A percentile compares a stretch with the other conserved stretches of the same genome.
phyloP scores from a whole-genome alignment of 2,797 vertebrate genomes.

The Enteromius afrohamiltoni region DNA sequence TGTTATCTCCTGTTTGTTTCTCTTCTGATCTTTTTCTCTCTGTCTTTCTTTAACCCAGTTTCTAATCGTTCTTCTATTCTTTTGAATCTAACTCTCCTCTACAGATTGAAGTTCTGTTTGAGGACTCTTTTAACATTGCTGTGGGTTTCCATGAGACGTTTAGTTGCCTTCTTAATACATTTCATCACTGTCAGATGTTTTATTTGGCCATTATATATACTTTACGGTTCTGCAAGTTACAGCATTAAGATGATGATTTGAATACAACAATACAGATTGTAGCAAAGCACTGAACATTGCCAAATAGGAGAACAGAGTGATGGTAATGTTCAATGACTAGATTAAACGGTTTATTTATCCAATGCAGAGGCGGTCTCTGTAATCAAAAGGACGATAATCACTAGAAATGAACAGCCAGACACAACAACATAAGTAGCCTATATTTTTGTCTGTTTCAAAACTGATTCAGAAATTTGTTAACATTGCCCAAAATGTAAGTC shows the following conservation, averaged over 20 bases:
- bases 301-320: too few relatives aligned
- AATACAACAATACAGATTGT: too few relatives aligned
- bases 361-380: too few relatives aligned
- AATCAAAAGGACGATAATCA: too few relatives aligned
- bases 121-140: constrained; percentile 59
- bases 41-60: constrained; percentile 53
- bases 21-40: constrained; percentile 52
- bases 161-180: neutral
- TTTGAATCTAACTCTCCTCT: constrained; percentile 67
- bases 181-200: neutral
- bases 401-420: neutral
- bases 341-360: too few relatives aligned
- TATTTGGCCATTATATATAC: neutral
- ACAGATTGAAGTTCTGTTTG: constrained; percentile 65
- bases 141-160: constrained; percentile 71
- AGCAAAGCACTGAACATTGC: too few relatives aligned
- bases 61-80: constrained; percentile 53
- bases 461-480: too few relatives aligned
- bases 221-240: neutral
- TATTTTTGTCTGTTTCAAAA: neutral
- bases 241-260: too few relatives aligned
- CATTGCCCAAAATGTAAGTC: neutral
- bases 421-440: neutral
- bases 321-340: too few relatives aligned
- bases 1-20: constrained; percentile 43